Evolutionary conservation across 2,888 invertebrate species (phyloP).

Genomic region (Stenodema calcarata): DNA sequence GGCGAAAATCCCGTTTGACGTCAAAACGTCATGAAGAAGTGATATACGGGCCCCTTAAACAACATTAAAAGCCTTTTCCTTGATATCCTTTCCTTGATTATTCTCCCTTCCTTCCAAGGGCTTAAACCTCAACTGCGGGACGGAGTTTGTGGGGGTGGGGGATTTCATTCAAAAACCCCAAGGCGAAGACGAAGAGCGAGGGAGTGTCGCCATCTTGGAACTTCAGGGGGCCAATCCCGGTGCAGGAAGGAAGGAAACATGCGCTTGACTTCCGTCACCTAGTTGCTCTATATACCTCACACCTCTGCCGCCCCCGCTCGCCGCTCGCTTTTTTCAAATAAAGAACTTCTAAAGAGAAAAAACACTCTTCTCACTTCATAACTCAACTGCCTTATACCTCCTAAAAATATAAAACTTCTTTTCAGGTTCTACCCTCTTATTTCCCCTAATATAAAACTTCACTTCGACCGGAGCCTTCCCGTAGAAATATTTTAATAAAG

Average conservation of each 20-base stretch:
- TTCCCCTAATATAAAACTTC: background rate
- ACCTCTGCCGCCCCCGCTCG: background rate
- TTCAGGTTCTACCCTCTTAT: background rate
- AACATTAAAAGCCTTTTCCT: constrained; percentile 48
- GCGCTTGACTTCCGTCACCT: constrained; percentile 49
- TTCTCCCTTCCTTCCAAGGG: constrained; percentile 29
- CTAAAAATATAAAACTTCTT: background rate
- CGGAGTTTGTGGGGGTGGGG: background rate
- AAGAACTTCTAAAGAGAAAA: background rate
- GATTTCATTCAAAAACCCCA: constrained; percentile 30
- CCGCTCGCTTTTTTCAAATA: background rate
- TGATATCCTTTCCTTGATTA: constrained; percentile 42
- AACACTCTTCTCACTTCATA: constrained; percentile 2
- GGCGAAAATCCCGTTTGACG: constrained; percentile 46
- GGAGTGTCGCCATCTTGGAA: constrained; percentile 46
- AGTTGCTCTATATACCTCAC: constrained; percentile 17
- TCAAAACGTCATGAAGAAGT: constrained; percentile 16
- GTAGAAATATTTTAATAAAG: constrained; percentile 8
- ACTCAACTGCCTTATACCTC: constrained; percentile 2
- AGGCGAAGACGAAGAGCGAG: constrained; percentile 7
- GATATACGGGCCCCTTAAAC: constrained; percentile 50
- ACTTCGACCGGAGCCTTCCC: background rate
- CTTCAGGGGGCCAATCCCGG: constrained; percentile 45
- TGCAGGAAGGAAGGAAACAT: constrained; percentile 50
- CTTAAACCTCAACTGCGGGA: background rate